Conservation (phyloP, 2,888 invertebrate genomes). For the Tipula helvola region DNA sequence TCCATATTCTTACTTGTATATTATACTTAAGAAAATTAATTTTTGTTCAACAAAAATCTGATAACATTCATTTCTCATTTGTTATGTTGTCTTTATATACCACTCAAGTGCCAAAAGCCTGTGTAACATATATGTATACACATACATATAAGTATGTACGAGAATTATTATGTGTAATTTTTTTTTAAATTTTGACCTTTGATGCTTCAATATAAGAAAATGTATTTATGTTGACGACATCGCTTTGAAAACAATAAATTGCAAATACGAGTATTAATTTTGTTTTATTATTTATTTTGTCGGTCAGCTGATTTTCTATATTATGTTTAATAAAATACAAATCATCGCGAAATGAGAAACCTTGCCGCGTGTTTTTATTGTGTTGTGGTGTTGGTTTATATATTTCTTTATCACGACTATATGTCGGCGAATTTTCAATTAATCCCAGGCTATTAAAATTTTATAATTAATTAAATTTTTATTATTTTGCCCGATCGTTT, state of each 20-base stretch:
- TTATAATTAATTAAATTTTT: background rate
- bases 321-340: background rate
- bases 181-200: background rate
- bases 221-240: background rate
- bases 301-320: background rate
- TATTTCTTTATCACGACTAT: background rate
- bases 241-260: background rate
- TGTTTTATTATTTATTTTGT: background rate
- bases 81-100: background rate
- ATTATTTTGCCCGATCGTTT: background rate
- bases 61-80: background rate
- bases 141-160: too few relatives aligned
- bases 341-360: background rate
- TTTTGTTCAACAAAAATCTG: background rate
- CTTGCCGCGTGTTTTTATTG: background rate
- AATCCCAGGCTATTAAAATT: background rate
- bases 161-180: background rate
- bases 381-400: background rate
- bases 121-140: too few relatives aligned
- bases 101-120: background rate
- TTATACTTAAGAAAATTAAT: background rate
- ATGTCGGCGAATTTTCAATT: background rate
- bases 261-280: background rate
- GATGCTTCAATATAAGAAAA: background rate
- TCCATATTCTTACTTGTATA: background rate